These are phyloP conservation scores for Aporophyla nigra DNA, from an alignment of 2,888 invertebrate genomes.

Conservation along the genomic window DNA sequence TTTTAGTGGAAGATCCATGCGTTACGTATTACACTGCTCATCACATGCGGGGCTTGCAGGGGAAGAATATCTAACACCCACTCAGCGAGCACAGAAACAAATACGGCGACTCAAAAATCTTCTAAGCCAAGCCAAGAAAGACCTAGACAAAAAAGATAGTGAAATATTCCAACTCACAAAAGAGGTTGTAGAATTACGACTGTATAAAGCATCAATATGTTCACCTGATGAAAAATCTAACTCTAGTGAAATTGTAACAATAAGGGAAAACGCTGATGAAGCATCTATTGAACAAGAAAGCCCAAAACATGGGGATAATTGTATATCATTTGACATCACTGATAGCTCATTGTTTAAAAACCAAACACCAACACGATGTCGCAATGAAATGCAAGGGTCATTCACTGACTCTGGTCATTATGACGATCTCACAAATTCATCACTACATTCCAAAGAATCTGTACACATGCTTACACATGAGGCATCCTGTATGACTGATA, in stretches of 20 bases:
- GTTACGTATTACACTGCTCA: slow-evolving; percentile 96
- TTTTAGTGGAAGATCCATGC: slow-evolving; percentile 93
- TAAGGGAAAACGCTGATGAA: slow-evolving; percentile 92
- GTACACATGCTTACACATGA: slow-evolving; percentile 90
- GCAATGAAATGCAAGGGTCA: slow-evolving; percentile 93
- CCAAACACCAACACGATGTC: slow-evolving; percentile 85
- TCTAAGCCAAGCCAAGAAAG: slow-evolving; percentile 93
- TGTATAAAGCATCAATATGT: slow-evolving; percentile 95
- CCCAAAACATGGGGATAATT: slow-evolving; percentile 83
- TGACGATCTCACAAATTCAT: slow-evolving; percentile 95
- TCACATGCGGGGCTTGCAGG: slow-evolving; percentile 94
- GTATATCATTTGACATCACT: slow-evolving; percentile 86
- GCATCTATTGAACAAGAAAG: slow-evolving; percentile 79
- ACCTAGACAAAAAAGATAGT: slow-evolving; percentile 95
- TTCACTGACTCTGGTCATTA: slow-evolving; percentile 97
- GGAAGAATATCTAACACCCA: slow-evolving; percentile 96
- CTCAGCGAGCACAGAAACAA: slow-evolving; percentile 96
- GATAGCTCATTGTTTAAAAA: slow-evolving; percentile 88
- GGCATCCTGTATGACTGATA: slow-evolving; percentile 88
- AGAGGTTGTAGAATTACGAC: slow-evolving; percentile 95
- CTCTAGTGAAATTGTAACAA: slow-evolving; percentile 94
- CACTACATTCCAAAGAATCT: slow-evolving; percentile 95
- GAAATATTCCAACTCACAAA: slow-evolving; percentile 95
- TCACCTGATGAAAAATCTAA: slow-evolving; percentile 95
- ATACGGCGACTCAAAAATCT: slow-evolving; percentile 94